A percentile compares a stretch with the other conserved stretches of the same genome.
These are phyloP conservation scores for Forbesichthys agassizii DNA, from an alignment of 2,113 vertebrate species.

Conservation along the genomic window DNA sequence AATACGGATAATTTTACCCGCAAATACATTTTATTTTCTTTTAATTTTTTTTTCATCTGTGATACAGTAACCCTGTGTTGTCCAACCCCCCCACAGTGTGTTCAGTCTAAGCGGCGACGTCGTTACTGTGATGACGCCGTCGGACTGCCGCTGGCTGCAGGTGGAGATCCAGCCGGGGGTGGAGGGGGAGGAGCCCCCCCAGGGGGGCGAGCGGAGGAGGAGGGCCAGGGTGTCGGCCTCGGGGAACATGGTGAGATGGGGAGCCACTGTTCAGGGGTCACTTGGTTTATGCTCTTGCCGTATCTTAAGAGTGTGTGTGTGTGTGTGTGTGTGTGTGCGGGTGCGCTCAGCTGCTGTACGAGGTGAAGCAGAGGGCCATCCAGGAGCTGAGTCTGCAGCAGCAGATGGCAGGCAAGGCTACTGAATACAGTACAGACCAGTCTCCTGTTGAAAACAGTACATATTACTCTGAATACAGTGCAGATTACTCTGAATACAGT, in stretches of 20 bases:
- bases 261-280: neutral
- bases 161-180: conserved; percentile 79
- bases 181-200: conserved; percentile 29
- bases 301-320: neutral
- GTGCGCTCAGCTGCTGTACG: conserved; percentile 79
- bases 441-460: too few relatives aligned
- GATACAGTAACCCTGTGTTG: neutral
- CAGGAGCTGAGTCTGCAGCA: conserved; percentile 82
- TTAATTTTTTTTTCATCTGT: too few relatives aligned
- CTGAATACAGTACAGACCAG: neutral
- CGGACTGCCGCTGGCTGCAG: conserved; percentile 85
- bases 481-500: too few relatives aligned
- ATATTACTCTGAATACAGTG: too few relatives aligned
- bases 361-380: conserved; percentile 87
- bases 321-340: conserved; percentile 4
- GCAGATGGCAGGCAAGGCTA: conserved; percentile 73
- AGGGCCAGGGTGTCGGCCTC: conserved; percentile 82
- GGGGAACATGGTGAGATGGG: conserved; percentile 75
- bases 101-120: conserved; percentile 72
- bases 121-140: conserved; percentile 73
- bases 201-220: conserved; percentile 61
- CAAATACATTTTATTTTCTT: too few relatives aligned
- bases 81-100: conserved; percentile 48
- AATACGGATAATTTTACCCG: too few relatives aligned
- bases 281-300: conserved; percentile 8